A percentile compares a stretch with the other conserved stretches of the same genome.
Evolutionary conservation across 2,113 vertebrate species (phyloP).

Genomic region (Sciurus niger): DNA sequence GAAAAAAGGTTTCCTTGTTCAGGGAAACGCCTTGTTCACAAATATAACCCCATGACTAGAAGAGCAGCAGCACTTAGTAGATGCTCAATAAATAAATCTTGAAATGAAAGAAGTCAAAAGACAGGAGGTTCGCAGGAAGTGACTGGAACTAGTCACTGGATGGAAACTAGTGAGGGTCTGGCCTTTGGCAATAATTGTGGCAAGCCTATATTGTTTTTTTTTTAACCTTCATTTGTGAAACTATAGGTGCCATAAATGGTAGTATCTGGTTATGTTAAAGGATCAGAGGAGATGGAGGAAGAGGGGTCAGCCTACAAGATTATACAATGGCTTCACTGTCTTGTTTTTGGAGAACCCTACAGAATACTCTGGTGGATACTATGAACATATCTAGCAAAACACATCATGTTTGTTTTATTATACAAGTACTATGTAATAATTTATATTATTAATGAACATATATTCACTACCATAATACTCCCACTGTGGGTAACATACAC

Average conservation of each 20-base stretch:
- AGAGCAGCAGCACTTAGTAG: background rate
- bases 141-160: background rate
- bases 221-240: background rate
- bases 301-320: background rate
- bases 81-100: background rate
- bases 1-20: constrained; percentile 6
- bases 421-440: background rate
- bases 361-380: background rate
- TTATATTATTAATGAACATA: background rate
- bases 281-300: background rate
- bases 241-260: background rate
- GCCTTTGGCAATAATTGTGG: background rate
- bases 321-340: background rate
- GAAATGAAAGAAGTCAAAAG: constrained; percentile 23
- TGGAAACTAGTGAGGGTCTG: background rate
- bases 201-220: background rate
- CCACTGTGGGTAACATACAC: background rate
- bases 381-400: background rate
- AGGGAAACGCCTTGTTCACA: background rate
- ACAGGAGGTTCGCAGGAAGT: background rate
- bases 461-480: background rate
- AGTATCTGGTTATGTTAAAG: constrained; percentile 23
- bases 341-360: background rate
- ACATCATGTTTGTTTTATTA: constrained; percentile 4
- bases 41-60: background rate